These are phyloP conservation scores for Hermetia illucens DNA, from an alignment of 1,140 invertebrate genomes.

Conservation along the genomic window DNA sequence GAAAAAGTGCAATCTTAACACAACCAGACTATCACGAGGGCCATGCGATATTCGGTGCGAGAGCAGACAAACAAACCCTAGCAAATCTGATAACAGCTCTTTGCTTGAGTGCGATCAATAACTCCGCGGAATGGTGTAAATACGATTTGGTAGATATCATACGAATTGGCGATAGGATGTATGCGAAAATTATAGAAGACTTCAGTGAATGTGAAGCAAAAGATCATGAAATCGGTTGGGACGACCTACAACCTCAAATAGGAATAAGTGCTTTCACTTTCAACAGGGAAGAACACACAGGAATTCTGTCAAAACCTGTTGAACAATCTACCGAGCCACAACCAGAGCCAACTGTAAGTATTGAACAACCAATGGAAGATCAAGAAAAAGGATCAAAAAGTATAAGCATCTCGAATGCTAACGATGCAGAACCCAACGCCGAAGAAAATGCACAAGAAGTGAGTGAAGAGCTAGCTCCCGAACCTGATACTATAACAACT, in stretches of 20 bases:
- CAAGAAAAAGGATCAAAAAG: too few species aligned
- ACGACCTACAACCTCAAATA: not conserved
- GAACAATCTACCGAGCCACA: not conserved
- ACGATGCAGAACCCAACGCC: too few species aligned
- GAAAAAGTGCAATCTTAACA: not conserved
- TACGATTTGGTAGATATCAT: not conserved
- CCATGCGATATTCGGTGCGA: not conserved
- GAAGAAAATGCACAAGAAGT: not conserved
- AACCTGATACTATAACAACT: not conserved
- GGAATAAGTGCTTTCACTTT: not conserved
- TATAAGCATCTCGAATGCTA: too few species aligned
- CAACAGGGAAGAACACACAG: not conserved
- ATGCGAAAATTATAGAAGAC: not conserved
- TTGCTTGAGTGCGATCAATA: not conserved
- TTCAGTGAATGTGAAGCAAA: not conserved
- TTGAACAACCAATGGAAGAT: too few species aligned
- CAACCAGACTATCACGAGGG: not conserved
- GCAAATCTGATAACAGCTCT: not conserved
- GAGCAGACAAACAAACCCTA: not conserved
- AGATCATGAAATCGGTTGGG: not conserved
- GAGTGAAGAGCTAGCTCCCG: not conserved
- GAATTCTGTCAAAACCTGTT: not conserved
- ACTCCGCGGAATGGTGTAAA: not conserved
- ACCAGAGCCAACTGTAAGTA: too few species aligned
- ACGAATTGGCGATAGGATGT: slow-evolving; percentile 1